Evolutionary conservation across 2,113 vertebrate species (phyloP).

Genomic region (Cavia porcellus): DNA sequence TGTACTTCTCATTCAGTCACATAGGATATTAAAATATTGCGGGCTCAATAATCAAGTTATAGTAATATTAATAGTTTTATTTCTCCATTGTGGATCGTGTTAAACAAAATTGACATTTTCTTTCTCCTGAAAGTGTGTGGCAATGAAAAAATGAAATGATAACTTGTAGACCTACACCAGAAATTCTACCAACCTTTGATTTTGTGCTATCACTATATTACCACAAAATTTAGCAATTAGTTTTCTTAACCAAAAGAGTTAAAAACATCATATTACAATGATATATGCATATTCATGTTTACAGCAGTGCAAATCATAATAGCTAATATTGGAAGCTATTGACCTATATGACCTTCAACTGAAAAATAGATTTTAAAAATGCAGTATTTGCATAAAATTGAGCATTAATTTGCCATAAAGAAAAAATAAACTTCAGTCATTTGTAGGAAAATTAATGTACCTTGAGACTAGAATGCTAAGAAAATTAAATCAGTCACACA

Average conservation of each 20-base stretch:
- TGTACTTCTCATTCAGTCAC: neutral
- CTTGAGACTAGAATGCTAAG: neutral
- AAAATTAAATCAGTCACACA: neutral
- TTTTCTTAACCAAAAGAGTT: neutral
- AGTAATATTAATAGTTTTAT: slow-evolving; percentile 10
- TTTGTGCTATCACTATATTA: neutral
- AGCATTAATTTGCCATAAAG: neutral
- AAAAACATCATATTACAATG: neutral
- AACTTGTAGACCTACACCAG: neutral
- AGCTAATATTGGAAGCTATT: neutral
- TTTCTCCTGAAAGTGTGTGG: neutral
- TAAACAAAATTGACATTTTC: neutral
- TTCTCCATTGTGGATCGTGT: neutral
- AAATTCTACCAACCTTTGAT: neutral
- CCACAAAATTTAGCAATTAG: neutral
- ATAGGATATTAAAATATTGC: neutral
- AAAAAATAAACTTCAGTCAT: neutral
- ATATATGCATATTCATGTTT: neutral
- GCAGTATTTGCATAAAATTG: neutral
- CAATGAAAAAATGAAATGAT: neutral
- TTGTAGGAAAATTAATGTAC: neutral
- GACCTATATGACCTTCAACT: neutral
- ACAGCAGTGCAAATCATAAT: neutral
- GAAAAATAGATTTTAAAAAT: neutral
- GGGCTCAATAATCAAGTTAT: neutral